Evolutionary conservation across 1,140 invertebrate species (phyloP).

Genomic region (Stenopsyche tienmushanensis): DNA sequence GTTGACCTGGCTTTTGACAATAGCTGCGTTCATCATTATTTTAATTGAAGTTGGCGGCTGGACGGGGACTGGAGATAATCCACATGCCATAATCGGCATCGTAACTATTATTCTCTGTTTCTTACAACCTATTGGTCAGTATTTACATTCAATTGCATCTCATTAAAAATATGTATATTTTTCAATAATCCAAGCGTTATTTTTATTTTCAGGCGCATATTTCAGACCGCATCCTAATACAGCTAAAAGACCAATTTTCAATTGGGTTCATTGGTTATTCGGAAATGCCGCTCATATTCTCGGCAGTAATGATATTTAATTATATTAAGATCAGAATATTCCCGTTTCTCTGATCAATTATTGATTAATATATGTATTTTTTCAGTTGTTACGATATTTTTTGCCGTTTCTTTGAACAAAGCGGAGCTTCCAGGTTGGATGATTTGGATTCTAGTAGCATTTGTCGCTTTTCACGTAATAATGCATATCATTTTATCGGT

Average conservation of each 20-base stretch:
- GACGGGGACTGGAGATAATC: constrained; percentile 66
- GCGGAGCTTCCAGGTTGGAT: constrained; percentile 83
- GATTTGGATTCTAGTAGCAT: constrained; percentile 83
- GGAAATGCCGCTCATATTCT: constrained; percentile 92
- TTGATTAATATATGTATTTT: constrained; percentile 43
- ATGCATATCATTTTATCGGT: constrained; percentile 88
- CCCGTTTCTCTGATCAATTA: constrained; percentile 1
- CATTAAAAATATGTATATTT: too few relatives aligned
- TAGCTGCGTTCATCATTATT: constrained; percentile 78
- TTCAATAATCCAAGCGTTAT: too few relatives aligned
- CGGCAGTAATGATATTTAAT: constrained; percentile 68
- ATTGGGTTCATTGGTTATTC: constrained; percentile 92
- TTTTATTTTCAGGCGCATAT: constrained; percentile 64
- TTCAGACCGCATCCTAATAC: constrained; percentile 85
- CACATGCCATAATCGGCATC: constrained; percentile 79
- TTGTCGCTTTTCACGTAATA: constrained; percentile 85
- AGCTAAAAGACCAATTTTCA: constrained; percentile 81
- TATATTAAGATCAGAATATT: constrained; percentile 20
- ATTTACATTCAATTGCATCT: constrained; percentile 15
- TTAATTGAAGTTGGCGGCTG: constrained; percentile 80
- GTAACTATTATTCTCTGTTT: constrained; percentile 79
- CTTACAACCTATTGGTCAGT: constrained; percentile 76
- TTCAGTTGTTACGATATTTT: constrained; percentile 90
- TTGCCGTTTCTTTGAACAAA: constrained; percentile 81
- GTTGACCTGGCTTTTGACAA: constrained; percentile 75